These are phyloP conservation scores for Erebia epiphron DNA, from an alignment of 2,888 invertebrate genomes.

Conservation along the genomic window DNA sequence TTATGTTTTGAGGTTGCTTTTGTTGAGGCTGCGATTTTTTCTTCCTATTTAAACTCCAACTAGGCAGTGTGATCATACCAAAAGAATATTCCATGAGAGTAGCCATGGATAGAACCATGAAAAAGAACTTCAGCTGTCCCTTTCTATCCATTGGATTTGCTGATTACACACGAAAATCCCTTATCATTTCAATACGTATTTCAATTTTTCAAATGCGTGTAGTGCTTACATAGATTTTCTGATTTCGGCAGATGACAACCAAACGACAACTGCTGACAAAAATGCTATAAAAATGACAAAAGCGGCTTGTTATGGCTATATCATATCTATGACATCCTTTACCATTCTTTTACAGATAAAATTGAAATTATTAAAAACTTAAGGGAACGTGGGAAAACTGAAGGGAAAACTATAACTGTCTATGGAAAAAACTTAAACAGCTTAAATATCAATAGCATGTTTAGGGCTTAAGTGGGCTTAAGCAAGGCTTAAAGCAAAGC, in stretches of 20 bases:
- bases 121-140: conserved; percentile 61
- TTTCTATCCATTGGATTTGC: conserved; percentile 56
- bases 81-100: conserved; percentile 63
- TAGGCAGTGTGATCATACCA: conserved; percentile 52
- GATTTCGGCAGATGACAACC: neutral
- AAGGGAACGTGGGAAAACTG: no score
- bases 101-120: conserved; percentile 59
- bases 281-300: neutral
- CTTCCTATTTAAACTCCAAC: conserved; percentile 28
- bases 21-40: conserved; percentile 37
- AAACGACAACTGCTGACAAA: conserved; percentile 1
- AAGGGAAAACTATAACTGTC: no score
- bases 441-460: no score
- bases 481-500: no score
- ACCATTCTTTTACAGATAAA: neutral
- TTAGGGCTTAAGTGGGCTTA: no score
- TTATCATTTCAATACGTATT: neutral
- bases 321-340: neutral
- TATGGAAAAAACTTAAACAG: no score
- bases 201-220: neutral
- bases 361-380: no score
- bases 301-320: no score
- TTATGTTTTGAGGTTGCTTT: conserved; percentile 43
- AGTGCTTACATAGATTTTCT: neutral
- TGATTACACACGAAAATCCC: neutral